Evolutionary conservation across 2,113 vertebrate genomes (phyloP).

Genomic region (Neogale vison): DNA sequence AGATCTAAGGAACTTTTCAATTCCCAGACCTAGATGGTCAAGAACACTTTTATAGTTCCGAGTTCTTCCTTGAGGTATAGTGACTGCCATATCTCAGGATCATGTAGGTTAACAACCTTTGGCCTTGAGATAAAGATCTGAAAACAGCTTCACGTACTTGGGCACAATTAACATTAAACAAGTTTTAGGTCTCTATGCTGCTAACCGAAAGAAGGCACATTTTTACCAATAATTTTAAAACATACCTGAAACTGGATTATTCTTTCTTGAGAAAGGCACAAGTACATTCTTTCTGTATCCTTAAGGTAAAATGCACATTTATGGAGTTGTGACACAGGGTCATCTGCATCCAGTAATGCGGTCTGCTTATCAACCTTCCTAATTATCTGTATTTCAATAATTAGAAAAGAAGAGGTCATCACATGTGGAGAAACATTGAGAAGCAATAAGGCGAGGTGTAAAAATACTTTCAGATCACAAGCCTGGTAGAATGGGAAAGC

Average conservation of each 20-base stretch:
- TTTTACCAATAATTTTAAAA: slow-evolving; percentile 49
- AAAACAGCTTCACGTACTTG: neutral
- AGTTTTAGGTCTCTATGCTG: neutral
- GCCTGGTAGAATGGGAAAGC: neutral
- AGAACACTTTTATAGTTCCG: neutral
- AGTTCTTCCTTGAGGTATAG: neutral
- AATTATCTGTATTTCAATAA: slow-evolving; percentile 90
- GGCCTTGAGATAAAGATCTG: neutral
- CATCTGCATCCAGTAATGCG: slow-evolving; percentile 96
- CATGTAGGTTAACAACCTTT: neutral
- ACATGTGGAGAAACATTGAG: neutral
- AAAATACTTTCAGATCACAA: neutral
- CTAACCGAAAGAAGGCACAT: neutral
- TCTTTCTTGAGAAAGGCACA: slow-evolving; percentile 99
- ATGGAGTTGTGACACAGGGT: slow-evolving; percentile 99
- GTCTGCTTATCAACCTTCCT: slow-evolving; percentile 99
- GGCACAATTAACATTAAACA: neutral
- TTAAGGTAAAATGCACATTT: slow-evolving; percentile 99
- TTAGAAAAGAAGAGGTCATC: slow-evolving; percentile 34
- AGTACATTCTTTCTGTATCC: slow-evolving; percentile 99
- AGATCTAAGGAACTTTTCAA: neutral
- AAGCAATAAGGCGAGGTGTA: neutral
- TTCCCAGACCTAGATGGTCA: neutral
- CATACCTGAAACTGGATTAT: slow-evolving; percentile 99
- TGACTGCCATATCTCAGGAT: neutral